A percentile compares a stretch with the other conserved stretches of the same genome.
phyloP scores from a whole-genome alignment of 2,888 invertebrate genomes.

The Galerucella pusilla region DNA sequence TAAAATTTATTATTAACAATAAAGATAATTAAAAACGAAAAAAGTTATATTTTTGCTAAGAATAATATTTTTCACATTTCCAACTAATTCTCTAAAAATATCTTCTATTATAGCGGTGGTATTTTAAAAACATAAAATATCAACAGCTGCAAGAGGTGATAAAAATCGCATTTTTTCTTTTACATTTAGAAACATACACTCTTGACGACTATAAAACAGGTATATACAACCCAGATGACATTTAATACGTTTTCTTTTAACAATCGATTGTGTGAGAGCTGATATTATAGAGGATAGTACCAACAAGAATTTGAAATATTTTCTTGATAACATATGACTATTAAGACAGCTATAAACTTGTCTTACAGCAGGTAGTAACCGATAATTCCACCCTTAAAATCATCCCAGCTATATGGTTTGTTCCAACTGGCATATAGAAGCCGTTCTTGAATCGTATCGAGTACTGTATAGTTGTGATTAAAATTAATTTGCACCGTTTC shows the following conservation, averaged over 20 bases:
- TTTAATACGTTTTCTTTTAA: not conserved
- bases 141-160: not conserved
- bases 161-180: conserved; percentile 4
- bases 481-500: no score
- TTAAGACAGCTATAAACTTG: not conserved
- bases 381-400: not conserved
- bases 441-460: no score
- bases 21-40: no score
- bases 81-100: not conserved
- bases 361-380: not conserved
- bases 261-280: not conserved
- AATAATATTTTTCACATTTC: no score
- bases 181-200: not conserved
- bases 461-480: no score
- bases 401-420: not conserved
- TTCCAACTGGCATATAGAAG: no score
- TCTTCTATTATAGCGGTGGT: not conserved
- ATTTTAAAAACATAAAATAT: not conserved
- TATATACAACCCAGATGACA: not conserved
- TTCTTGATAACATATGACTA: not conserved
- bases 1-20: not conserved
- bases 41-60: not conserved
- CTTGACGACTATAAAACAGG: not conserved
- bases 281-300: not conserved
- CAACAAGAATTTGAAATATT: not conserved